These are phyloP conservation scores for Ginglymostoma cirratum DNA, from an alignment of 2,113 vertebrate species.

Conservation along the genomic window DNA sequence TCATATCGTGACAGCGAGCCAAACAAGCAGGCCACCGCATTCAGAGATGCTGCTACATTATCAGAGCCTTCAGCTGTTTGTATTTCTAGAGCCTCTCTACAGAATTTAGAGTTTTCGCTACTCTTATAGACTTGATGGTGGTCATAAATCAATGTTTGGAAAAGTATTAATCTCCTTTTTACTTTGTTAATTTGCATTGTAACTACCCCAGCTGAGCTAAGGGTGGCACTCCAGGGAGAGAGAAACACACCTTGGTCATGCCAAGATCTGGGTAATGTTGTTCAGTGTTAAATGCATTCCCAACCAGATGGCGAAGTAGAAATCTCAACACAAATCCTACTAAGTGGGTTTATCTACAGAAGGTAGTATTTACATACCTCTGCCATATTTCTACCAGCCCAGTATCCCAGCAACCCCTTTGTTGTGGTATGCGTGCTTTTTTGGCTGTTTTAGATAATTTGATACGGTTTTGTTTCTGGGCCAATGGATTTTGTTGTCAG, in stretches of 20 bases:
- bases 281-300: neutral
- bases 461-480: too few species aligned
- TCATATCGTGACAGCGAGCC: neutral
- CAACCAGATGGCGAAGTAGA: neutral
- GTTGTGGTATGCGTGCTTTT: too few species aligned
- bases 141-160: neutral
- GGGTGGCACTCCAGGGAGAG: neutral
- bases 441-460: too few species aligned
- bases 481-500: too few species aligned
- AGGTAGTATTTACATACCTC: neutral
- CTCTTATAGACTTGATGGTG: neutral
- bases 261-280: neutral
- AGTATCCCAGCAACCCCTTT: neutral
- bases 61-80: neutral
- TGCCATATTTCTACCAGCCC: neutral
- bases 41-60: neutral
- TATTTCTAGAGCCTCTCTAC: neutral
- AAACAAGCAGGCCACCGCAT: neutral
- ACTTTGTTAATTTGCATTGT: neutral
- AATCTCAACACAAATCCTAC: neutral
- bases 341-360: neutral
- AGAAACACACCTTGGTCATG: neutral
- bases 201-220: neutral
- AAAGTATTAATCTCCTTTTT: neutral
- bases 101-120: neutral